Base-by-base conservation (phyloP, 2,797 vertebrate species). In the Chaetodon trifasciatus region DNA sequence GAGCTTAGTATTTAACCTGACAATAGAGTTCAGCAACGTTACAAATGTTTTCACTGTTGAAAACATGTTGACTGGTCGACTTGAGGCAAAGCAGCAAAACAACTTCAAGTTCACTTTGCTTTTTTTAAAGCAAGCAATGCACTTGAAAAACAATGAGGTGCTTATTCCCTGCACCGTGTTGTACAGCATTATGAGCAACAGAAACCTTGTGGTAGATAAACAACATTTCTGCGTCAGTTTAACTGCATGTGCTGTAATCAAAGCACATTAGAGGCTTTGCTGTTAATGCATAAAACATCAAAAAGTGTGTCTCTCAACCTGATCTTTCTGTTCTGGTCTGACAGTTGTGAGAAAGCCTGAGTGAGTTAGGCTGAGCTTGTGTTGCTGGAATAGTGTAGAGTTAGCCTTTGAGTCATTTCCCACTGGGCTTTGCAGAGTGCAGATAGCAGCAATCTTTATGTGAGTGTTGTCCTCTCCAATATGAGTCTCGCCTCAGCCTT, bases 281-380 rank as follows among this genome's bases (percentile, higher is more conserved):
- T 75, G 69, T 82, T 81, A 55, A 85, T 79, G 70, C 78, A 85
- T 83, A 71, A 88, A 88, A 87, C 86, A 82, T 83, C 47, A 78
- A 82, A 76, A 72, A 50, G 55, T 47, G 50, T 68, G 58, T 83
- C 83, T 79, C 62, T 32, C 42, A 50, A 62, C 62, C 76, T 76
- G 76, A 75, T 76, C 44, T 13, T 76, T 85, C 52, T 70, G 66
- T 69, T 83, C 65, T 70, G 71, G 73, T 64, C 76, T 69, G 32
- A 60, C 77, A 70, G 35, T 52, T 24, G 24, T 68, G 69, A 67
- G 69, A 83, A 83, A 61, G 15, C 76, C 63, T 77, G 68, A 85
- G 73, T 80, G 50, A 70, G 81, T 87, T 49, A 68, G 83, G 81
- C 85, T 71, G 79, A 79, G 78, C 53, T 83, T 21, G 56, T 74